Conservation (phyloP, 1,140 invertebrate genomes). For the Drosophila micromelanica region DNA sequence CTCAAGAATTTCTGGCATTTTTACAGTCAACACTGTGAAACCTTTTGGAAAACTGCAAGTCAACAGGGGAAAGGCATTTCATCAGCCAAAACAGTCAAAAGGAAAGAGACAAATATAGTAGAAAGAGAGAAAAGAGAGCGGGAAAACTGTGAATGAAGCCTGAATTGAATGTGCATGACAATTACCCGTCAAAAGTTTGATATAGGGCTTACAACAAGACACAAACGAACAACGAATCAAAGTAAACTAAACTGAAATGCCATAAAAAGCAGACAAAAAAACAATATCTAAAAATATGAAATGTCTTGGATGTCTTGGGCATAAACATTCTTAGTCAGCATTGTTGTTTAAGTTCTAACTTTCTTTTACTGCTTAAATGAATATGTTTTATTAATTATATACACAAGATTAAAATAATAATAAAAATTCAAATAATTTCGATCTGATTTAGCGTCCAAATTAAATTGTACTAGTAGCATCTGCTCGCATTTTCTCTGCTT, state of each 20-base stretch:
- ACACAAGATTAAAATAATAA: not conserved
- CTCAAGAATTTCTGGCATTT: constrained; percentile 70
- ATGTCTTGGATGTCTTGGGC: constrained; percentile 12
- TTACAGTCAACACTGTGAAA: constrained; percentile 59
- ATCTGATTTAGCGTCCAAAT: too few relatives aligned
- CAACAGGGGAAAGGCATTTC: constrained; percentile 57
- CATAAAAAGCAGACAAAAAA: not conserved
- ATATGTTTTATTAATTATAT: too few relatives aligned
- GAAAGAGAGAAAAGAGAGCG: not conserved
- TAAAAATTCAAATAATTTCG: not conserved
- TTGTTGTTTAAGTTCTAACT: not conserved
- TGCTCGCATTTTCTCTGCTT: not conserved
- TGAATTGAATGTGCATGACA: constrained; percentile 69
- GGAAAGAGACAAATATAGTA: constrained; percentile 16
- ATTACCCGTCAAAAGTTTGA: constrained; percentile 76
- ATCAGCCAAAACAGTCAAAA: constrained; percentile 14
- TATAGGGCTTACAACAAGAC: constrained; percentile 45
- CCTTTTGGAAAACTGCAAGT: constrained; percentile 69
- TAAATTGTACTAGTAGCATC: too few relatives aligned
- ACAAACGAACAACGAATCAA: constrained; percentile 12
- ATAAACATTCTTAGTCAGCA: not conserved
- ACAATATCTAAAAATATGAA: constrained; percentile 1
- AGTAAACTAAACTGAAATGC: constrained; percentile 14
- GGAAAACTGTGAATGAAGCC: constrained; percentile 17
- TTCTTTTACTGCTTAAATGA: too few relatives aligned